These are phyloP conservation scores for Bolinopsis microptera DNA, from an alignment of 37 sponge, comb jelly and placozoan genomes.

Conservation along the genomic window DNA sequence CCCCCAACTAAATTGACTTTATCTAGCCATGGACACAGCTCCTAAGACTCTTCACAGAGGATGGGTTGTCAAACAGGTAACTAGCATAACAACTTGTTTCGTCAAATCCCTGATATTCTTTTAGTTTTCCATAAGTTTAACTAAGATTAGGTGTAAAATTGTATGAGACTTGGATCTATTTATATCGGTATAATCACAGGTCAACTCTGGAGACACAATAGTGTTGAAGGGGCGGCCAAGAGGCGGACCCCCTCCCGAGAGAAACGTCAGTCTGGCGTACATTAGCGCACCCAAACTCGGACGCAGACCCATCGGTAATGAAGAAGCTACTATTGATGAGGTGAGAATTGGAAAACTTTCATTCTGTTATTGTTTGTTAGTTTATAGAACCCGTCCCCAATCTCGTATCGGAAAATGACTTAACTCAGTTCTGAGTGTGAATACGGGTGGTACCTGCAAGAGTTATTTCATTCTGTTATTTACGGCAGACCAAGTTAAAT, in stretches of 20 bases:
- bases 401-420: no score
- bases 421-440: no score
- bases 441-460: no score
- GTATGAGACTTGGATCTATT: no score
- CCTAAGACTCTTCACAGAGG: slow-evolving; percentile 28
- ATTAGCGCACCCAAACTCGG: slow-evolving; percentile 87
- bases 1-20: neutral
- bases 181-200: no score
- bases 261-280: slow-evolving; percentile 77
- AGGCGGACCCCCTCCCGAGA: slow-evolving; percentile 93
- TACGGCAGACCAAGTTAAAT: no score
- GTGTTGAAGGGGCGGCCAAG: slow-evolving; percentile 87
- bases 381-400: no score
- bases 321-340: slow-evolving; percentile 57
- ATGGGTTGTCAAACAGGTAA: slow-evolving; percentile 27
- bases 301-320: slow-evolving; percentile 68
- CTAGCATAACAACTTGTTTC: no score
- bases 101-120: no score
- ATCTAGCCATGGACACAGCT: neutral
- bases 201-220: slow-evolving; percentile 87
- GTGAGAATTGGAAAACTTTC: neutral
- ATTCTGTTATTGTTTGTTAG: neutral
- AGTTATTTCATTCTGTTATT: neutral
- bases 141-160: no score
- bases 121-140: no score